These are phyloP conservation scores for Polylopha cassiicola DNA, from an alignment of 2,888 invertebrate species.

Conservation along the genomic window DNA sequence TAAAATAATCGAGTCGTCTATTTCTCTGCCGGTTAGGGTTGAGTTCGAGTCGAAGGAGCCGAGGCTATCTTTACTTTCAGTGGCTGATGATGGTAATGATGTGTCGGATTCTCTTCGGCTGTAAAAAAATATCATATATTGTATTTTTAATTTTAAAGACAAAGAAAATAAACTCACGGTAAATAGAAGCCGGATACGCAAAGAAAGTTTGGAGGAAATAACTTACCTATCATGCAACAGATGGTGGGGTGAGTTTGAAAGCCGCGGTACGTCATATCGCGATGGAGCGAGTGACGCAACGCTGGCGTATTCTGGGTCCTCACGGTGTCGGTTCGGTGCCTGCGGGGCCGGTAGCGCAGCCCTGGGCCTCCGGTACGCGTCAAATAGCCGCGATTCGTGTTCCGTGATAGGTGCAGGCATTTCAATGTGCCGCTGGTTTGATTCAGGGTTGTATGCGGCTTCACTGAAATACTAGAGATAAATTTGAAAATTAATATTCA, in stretches of 20 bases:
- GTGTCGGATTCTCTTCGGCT: slow-evolving; percentile 79
- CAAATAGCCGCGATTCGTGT: slow-evolving; percentile 72
- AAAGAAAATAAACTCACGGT: slow-evolving; percentile 9
- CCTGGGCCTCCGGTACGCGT: slow-evolving; percentile 66
- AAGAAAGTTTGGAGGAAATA: neutral
- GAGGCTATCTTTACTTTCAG: slow-evolving; percentile 82
- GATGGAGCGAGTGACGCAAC: slow-evolving; percentile 62
- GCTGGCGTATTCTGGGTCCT: slow-evolving; percentile 69
- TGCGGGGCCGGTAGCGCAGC: slow-evolving; percentile 60
- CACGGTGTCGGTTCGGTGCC: slow-evolving; percentile 49
- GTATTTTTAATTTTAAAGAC: slow-evolving; percentile 5
- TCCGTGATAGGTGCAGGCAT: slow-evolving; percentile 69
- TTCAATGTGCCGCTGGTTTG: slow-evolving; percentile 81
- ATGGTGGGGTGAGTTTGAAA: slow-evolving; percentile 54
- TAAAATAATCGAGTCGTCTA: slow-evolving; percentile 84
- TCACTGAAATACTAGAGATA: slow-evolving; percentile 88
- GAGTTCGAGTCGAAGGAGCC: slow-evolving; percentile 83
- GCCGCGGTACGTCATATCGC: slow-evolving; percentile 51
- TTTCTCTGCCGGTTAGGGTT: slow-evolving; percentile 80
- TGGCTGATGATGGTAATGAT: slow-evolving; percentile 79
- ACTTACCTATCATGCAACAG: slow-evolving; percentile 65
- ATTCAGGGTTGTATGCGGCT: slow-evolving; percentile 92
- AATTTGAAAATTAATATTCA: slow-evolving; percentile 17
- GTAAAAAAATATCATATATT: slow-evolving; percentile 28
- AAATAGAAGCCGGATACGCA: neutral